Evolutionary conservation across 2,113 vertebrate genomes (phyloP), one percentile per base, ranked within the genome.

Genomic region (Pomatorhinus ruficollis): DNA sequence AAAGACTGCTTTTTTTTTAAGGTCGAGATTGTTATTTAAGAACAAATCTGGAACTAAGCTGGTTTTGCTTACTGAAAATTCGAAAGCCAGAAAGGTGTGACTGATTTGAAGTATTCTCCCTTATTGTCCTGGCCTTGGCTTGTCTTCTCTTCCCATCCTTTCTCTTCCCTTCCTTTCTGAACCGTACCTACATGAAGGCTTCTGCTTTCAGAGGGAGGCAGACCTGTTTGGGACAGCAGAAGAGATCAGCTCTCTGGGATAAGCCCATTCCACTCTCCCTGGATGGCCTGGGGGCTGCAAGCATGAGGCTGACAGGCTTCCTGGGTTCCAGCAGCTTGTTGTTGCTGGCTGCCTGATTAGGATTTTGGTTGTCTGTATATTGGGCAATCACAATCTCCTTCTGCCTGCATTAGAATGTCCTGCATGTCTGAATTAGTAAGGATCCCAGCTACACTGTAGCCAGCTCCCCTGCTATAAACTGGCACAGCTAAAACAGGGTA

Each of bases 1-100:
- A 9, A 4, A 5, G 5, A 8, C 7, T 33, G 9, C 0, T 2
- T 9, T 75, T 35, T 42, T 44, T 37, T 45, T 15, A 50, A 39
- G 24, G 30, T 69, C 45, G 69, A 74, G 12, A 14, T 61, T 30
- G 11, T 65, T 88, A 31, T 74, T 85, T 66, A 35, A 56, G 37
- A 93, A 28, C 10, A 47, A 70, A 74, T 80, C 19, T 47, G 20
- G 24, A 82, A 64, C 16, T 11, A 45, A 40, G 33, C 10, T 71
- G 11, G 12, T 69, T 66, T 81, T 85, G 7, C 25, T 66, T 64
- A 25, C 15, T 77, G 39, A 66, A 81, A 85, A 76, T 50, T 77
- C 20, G 6, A 4, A 66, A 74, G 19, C 68, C 56, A 17, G 39
- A 91, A 21, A 37, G 7, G 6, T 50, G 30, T 72, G 47, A 45